Conservation (phyloP, 2,797 vertebrate genomes). For the Leptoclinus maculatus region DNA sequence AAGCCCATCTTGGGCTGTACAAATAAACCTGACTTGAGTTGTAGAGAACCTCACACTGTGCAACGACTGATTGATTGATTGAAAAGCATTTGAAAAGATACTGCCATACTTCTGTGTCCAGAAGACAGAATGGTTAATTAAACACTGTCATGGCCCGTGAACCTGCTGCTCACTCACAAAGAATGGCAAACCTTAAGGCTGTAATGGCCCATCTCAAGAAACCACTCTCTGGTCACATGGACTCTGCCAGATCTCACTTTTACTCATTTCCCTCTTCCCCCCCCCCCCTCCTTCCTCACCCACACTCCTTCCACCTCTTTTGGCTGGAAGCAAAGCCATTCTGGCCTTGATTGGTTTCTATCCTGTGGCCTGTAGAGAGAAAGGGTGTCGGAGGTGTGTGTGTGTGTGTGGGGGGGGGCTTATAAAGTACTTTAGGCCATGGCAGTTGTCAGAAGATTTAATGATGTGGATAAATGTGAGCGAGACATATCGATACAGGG, state of each 20-base stretch:
- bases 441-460: conserved; percentile 32
- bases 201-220: conserved; percentile 53
- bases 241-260: conserved; percentile 6
- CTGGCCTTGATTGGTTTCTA: conserved; percentile 75
- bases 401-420: conserved; percentile 2
- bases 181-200: conserved; percentile 59
- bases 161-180: conserved; percentile 58
- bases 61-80: conserved; percentile 23
- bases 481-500: conserved; percentile 18
- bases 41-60: conserved; percentile 5
- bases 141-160: conserved; percentile 60
- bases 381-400: conserved; percentile 15
- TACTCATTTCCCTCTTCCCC: conserved; percentile 18
- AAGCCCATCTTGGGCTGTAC: neutral
- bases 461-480: conserved; percentile 30
- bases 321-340: conserved; percentile 61
- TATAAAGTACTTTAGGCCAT: conserved; percentile 21
- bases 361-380: conserved; percentile 55
- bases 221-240: conserved; percentile 55
- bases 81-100: conserved; percentile 23
- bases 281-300: neutral
- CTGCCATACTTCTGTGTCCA: conserved; percentile 3
- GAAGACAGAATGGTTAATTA: conserved; percentile 13
- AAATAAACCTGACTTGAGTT: neutral
- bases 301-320: conserved; percentile 28